Evolutionary conservation across 2,888 invertebrate genomes (phyloP).

Genomic region (Sympetrum striolatum): DNA sequence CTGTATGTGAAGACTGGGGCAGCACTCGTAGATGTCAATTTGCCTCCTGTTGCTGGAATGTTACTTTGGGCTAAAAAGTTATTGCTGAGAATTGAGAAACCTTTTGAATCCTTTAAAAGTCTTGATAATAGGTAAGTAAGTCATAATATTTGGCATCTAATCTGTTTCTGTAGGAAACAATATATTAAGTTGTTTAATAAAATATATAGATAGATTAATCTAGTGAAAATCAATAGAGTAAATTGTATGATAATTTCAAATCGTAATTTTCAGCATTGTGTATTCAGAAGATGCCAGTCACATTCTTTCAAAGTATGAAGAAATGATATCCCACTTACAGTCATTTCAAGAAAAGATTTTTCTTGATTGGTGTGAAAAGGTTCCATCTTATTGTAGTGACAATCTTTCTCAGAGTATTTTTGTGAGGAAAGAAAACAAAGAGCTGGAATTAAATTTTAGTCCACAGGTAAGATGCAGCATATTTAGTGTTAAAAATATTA

Average conservation of each 20-base stretch:
- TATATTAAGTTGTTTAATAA: background rate
- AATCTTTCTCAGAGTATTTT: slow-evolving; percentile 71
- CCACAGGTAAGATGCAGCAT: slow-evolving; percentile 60
- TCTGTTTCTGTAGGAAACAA: slow-evolving; percentile 4
- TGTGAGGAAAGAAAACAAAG: slow-evolving; percentile 62
- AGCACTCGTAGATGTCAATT: slow-evolving; percentile 67
- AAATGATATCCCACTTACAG: slow-evolving; percentile 72
- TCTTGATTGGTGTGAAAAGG: slow-evolving; percentile 72
- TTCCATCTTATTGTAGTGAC: slow-evolving; percentile 69
- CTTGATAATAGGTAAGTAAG: slow-evolving; percentile 70
- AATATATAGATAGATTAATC: no score
- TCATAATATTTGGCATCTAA: slow-evolving; percentile 46
- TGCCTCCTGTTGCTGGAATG: slow-evolving; percentile 79
- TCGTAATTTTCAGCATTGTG: slow-evolving; percentile 60
- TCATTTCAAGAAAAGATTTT: slow-evolving; percentile 70
- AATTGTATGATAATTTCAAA: background rate
- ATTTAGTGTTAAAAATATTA: no score
- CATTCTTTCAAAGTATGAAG: slow-evolving; percentile 62
- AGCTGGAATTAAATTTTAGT: slow-evolving; percentile 73
- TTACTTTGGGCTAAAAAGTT: slow-evolving; percentile 77
- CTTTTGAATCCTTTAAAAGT: slow-evolving; percentile 68
- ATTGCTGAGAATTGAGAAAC: slow-evolving; percentile 64
- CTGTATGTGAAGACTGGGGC: slow-evolving; percentile 56
- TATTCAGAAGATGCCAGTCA: slow-evolving; percentile 63
- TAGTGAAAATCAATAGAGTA: no score